phyloP scores from a whole-genome alignment of 2,113 vertebrate genomes.

The Tragelaphus scriptus region DNA sequence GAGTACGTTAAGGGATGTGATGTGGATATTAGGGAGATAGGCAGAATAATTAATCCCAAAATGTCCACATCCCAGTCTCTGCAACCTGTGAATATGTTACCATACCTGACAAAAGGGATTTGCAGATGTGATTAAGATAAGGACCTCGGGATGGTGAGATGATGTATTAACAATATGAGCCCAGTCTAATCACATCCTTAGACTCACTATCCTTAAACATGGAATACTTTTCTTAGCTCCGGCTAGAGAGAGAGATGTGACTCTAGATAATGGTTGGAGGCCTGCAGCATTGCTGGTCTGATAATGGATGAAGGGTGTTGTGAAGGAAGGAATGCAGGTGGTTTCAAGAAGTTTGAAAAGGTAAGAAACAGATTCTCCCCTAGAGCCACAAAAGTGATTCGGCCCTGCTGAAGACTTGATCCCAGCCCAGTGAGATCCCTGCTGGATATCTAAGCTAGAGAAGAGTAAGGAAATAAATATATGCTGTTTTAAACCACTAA shows the following conservation, averaged over 20 bases:
- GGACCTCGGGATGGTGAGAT: not conserved
- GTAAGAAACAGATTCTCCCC: not conserved
- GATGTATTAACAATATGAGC: not conserved
- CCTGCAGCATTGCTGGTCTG: not conserved
- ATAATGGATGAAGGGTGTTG: not conserved
- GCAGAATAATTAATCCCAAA: no score
- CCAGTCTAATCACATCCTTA: not conserved
- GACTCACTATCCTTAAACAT: not conserved
- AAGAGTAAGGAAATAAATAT: not conserved
- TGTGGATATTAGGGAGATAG: no score
- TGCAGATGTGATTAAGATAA: not conserved
- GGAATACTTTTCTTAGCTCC: accelerated
- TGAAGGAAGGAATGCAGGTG: not conserved
- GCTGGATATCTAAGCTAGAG: not conserved
- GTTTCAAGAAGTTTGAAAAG: not conserved
- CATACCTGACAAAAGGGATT: not conserved
- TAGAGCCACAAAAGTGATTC: not conserved
- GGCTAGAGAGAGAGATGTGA: not conserved
- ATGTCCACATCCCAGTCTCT: no score
- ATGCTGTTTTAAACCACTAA: not conserved
- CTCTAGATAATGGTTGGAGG: not conserved
- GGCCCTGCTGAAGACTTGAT: not conserved
- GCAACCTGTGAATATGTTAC: not conserved
- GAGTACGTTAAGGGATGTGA: no score
- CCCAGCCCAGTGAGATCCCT: not conserved